A percentile compares a stretch with the other conserved stretches of the same genome.
Evolutionary conservation across 2,888 invertebrate species (phyloP).

Genomic region (Seira sanloemensis): DNA sequence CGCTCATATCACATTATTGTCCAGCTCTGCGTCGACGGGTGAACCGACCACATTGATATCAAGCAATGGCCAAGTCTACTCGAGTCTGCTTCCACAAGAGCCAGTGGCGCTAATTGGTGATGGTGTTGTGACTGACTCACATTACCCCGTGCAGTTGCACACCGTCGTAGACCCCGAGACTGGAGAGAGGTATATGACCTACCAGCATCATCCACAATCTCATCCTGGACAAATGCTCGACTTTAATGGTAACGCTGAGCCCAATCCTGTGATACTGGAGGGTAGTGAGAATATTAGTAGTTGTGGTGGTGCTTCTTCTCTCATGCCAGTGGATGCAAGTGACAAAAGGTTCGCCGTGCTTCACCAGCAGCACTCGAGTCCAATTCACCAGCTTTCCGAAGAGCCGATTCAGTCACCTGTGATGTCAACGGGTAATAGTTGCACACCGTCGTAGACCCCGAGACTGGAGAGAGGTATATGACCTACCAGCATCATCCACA

Average conservation of each 20-base stretch:
- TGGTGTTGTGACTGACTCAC: slow-evolving; percentile 21
- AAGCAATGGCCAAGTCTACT: slow-evolving; percentile 7
- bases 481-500: slow-evolving; percentile 28
- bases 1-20: slow-evolving; percentile 44
- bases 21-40: neutral
- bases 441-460: slow-evolving; percentile 50
- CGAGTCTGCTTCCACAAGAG: neutral
- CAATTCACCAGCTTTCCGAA: neutral
- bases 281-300: slow-evolving; percentile 30
- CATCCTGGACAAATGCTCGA: slow-evolving; percentile 19
- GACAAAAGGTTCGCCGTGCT: slow-evolving; percentile 35
- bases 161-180: slow-evolving; percentile 50
- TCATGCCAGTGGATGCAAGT: slow-evolving; percentile 17
- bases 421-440: neutral
- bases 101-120: slow-evolving; percentile 1
- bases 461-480: slow-evolving; percentile 40
- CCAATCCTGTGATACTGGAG: slow-evolving; percentile 46
- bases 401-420: neutral
- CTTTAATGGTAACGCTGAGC: slow-evolving; percentile 17
- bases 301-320: slow-evolving; percentile 27
- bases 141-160: slow-evolving; percentile 51
- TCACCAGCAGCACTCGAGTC: neutral
- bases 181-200: slow-evolving; percentile 35
- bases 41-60: neutral
- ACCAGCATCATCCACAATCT: slow-evolving; percentile 11